A percentile compares a stretch with the other conserved stretches of the same genome.
phyloP scores from a whole-genome alignment of 2,797 vertebrate genomes.

The Columba guinea region DNA sequence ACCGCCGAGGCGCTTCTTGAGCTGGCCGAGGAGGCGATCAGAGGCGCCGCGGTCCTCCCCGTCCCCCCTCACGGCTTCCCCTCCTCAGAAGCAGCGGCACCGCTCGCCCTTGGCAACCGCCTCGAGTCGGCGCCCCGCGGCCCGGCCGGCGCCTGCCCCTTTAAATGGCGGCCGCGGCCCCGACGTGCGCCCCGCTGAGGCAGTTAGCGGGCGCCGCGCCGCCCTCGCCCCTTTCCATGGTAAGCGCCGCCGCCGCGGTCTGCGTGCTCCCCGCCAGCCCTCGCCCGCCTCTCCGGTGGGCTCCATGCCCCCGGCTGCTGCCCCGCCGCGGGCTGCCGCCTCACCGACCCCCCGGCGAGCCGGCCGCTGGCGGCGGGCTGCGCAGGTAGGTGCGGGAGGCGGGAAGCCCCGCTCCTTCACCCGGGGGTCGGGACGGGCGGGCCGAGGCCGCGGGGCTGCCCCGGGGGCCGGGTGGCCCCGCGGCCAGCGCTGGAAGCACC shows the following conservation, averaged over 20 bases:
- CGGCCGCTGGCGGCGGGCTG: not conserved
- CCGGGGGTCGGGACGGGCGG: too few species aligned
- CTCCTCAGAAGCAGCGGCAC: not conserved
- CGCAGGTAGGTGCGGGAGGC: not conserved
- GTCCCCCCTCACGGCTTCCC: not conserved
- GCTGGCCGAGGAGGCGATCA: not conserved
- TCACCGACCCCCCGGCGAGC: not conserved
- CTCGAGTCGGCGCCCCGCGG: not conserved
- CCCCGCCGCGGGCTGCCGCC: not conserved
- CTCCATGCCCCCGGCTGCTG: not conserved
- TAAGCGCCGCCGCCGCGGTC: not conserved
- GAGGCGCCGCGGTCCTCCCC: not conserved
- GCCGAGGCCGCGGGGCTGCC: not conserved
- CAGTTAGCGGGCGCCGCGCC: not conserved
- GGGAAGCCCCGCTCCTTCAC: not conserved
- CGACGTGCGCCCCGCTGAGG: not conserved
- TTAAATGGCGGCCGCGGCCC: constrained; percentile 53
- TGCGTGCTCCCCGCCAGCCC: not conserved
- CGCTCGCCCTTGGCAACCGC: not conserved
- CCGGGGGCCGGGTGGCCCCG: too few species aligned
- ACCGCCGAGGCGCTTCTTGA: not conserved
- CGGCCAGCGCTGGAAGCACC: not conserved
- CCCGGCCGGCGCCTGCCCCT: constrained; percentile 33
- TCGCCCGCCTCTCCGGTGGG: not conserved
- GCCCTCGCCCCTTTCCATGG: constrained; percentile 23